These are phyloP conservation scores for Martes martes DNA, from an alignment of 2,113 vertebrate species.

Conservation along the genomic window DNA sequence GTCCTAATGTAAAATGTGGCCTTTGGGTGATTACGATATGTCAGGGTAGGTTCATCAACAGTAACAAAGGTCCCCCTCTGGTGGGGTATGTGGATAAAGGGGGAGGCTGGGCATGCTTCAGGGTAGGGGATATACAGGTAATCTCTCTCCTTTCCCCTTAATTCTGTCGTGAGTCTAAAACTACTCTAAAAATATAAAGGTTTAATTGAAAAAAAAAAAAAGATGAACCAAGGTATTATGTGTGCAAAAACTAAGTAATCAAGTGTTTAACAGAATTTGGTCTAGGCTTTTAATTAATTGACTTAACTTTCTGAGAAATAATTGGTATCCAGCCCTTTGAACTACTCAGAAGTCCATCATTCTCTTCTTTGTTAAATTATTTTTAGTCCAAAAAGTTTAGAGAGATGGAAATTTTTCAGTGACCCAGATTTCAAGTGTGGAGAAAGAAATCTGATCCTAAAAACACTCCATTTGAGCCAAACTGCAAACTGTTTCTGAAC, in stretches of 20 bases:
- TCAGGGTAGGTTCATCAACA: neutral
- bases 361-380: neutral
- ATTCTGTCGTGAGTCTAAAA: neutral
- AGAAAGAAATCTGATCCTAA: neutral
- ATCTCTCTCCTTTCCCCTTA: neutral
- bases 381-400: constrained; percentile 15
- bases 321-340: neutral
- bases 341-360: neutral
- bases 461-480: neutral
- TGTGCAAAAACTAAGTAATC: neutral
- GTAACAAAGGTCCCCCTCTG: neutral
- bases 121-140: neutral
- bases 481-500: neutral
- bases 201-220: neutral
- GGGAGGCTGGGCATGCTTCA: neutral
- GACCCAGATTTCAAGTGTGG: constrained; percentile 8
- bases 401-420: constrained; percentile 18
- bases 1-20: neutral
- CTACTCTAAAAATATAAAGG: neutral
- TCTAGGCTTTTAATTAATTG: neutral
- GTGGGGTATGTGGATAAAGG: neutral
- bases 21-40: neutral
- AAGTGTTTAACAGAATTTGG: neutral
- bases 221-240: neutral
- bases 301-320: constrained; percentile 24